Conservation (phyloP, 2,113 vertebrate species). For the Mustela lutreola region DNA sequence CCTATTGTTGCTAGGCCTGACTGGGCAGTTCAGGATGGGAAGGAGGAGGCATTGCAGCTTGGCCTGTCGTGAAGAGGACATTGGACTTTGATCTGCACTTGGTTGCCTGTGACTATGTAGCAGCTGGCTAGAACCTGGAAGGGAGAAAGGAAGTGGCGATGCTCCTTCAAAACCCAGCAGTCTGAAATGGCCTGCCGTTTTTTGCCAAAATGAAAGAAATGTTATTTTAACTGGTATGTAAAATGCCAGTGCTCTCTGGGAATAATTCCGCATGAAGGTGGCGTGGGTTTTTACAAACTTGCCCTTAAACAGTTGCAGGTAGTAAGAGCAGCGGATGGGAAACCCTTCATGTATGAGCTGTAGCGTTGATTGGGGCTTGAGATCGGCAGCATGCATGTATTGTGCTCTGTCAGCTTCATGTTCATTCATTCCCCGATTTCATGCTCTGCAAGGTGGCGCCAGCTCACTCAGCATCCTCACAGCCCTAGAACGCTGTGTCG, state of each 20-base stretch:
- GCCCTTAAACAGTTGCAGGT: not conserved
- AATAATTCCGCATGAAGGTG: slow-evolving; percentile 21
- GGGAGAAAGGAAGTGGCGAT: not conserved
- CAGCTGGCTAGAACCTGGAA: not conserved
- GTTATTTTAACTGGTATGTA: slow-evolving; percentile 45
- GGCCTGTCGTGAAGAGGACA: not conserved
- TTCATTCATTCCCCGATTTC: not conserved
- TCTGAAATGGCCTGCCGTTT: not conserved
- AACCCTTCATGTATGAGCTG: not conserved
- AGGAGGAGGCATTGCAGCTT: not conserved
- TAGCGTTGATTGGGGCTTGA: not conserved
- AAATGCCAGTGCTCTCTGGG: not conserved
- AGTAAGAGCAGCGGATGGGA: not conserved
- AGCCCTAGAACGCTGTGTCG: not conserved
- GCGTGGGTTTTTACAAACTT: slow-evolving; percentile 17
- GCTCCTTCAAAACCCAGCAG: not conserved
- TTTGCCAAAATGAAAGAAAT: slow-evolving; percentile 10
- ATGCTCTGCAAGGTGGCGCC: not conserved
- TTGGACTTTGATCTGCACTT: not conserved
- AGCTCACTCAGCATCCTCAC: not conserved
- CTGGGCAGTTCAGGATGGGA: not conserved
- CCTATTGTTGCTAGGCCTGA: not conserved
- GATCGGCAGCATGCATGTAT: not conserved
- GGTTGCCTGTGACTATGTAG: not conserved
- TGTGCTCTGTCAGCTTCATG: not conserved